These are phyloP conservation scores for Centroberyx gerrardi DNA, from an alignment of 2,797 vertebrate species.

Conservation along the genomic window DNA sequence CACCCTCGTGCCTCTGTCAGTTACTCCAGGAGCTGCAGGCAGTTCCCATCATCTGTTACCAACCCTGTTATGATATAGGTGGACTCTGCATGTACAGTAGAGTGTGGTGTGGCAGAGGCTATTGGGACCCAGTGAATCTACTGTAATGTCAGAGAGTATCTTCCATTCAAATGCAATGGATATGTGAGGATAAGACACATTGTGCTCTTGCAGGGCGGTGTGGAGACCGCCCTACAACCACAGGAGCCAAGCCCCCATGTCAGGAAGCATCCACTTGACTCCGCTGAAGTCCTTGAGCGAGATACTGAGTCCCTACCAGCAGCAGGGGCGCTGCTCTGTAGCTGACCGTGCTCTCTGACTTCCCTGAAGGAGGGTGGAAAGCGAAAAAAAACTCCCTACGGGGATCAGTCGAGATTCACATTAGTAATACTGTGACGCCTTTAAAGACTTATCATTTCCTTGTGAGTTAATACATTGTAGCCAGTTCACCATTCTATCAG, in stretches of 20 bases:
- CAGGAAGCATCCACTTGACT: background rate
- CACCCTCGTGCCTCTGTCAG: constrained; percentile 10
- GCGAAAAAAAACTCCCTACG: background rate
- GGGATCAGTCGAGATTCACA: background rate
- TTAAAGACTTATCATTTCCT: no score
- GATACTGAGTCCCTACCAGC: background rate
- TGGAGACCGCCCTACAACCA: constrained; percentile 11
- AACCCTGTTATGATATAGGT: constrained; percentile 3
- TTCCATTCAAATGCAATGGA: constrained; percentile 29
- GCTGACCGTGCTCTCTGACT: no score
- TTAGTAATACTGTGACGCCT: background rate
- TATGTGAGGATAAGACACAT: constrained; percentile 25
- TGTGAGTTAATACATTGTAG: no score
- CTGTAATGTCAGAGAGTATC: background rate
- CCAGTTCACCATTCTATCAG: background rate
- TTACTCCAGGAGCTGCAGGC: constrained; percentile 23
- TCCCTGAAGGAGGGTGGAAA: background rate
- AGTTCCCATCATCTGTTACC: constrained; percentile 19
- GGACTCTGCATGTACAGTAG: background rate
- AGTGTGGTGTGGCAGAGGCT: constrained; percentile 17
- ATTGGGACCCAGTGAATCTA: background rate
- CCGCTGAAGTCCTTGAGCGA: constrained; percentile 8
- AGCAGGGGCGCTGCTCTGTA: no score
- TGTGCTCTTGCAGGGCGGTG: background rate
- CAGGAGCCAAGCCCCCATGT: background rate